These are phyloP conservation scores for Carabus problematicus DNA, from an alignment of 2,888 invertebrate species.

Conservation along the genomic window DNA sequence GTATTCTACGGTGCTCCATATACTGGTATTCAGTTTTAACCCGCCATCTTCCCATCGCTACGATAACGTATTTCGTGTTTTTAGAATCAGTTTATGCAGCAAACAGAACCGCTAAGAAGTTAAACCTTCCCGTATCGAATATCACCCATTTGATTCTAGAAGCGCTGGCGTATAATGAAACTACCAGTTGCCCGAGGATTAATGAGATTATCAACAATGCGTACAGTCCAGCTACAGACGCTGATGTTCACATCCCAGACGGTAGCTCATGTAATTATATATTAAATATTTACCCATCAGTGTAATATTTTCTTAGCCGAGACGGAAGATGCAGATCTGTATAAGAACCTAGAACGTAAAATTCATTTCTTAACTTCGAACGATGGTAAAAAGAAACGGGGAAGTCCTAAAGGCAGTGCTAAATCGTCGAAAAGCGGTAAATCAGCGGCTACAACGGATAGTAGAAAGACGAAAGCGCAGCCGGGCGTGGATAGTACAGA, in stretches of 20 bases:
- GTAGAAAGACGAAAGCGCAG: constrained; percentile 40
- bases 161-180: constrained; percentile 54
- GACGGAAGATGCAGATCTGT: constrained; percentile 6
- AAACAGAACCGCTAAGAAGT: constrained; percentile 56
- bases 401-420: constrained; percentile 22
- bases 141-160: constrained; percentile 63
- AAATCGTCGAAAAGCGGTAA: constrained; percentile 26
- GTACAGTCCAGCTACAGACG: constrained; percentile 48
- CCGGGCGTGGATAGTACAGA: constrained; percentile 41
- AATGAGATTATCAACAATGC: constrained; percentile 50
- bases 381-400: constrained; percentile 29
- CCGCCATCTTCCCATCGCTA: no score
- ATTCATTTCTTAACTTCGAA: constrained; percentile 16
- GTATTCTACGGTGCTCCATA: constrained; percentile 61
- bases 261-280: no score
- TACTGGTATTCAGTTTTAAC: constrained; percentile 52
- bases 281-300: no score
- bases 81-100: constrained; percentile 54
- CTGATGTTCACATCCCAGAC: constrained; percentile 38
- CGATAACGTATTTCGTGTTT: no score
- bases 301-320: no score
- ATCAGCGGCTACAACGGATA: constrained; percentile 13
- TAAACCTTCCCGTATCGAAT: constrained; percentile 61
- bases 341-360: constrained; percentile 31
- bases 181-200: constrained; percentile 50